Conservation (phyloP, 2,797 vertebrate genomes). For the Amniataba percoides region DNA sequence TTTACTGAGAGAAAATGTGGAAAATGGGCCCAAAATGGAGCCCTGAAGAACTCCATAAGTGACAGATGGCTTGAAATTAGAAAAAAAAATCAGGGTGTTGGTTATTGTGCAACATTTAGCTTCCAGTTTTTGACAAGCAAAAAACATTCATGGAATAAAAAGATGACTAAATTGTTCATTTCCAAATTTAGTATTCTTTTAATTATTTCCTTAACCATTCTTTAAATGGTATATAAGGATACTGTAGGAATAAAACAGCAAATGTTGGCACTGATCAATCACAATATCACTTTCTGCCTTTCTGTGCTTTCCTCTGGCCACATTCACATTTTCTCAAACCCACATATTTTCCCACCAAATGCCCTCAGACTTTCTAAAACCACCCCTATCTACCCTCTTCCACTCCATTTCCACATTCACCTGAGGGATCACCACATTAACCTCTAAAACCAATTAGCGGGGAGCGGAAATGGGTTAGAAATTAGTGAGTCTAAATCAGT, state of each 20-base stretch:
- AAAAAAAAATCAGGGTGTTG: too few relatives aligned
- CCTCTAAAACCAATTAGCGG: neutral
- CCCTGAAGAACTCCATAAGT: neutral
- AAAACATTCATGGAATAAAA: neutral
- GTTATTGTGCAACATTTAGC: neutral
- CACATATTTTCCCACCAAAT: too few relatives aligned
- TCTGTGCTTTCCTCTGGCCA: too few relatives aligned
- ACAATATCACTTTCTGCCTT: too few relatives aligned
- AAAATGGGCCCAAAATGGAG: too few relatives aligned
- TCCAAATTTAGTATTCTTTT: neutral
- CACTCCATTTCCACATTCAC: neutral
- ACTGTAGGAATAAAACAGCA: neutral
- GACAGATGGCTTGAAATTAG: too few relatives aligned
- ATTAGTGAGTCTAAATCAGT: neutral
- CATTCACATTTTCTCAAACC: too few relatives aligned
- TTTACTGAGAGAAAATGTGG: neutral
- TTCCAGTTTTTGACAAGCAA: too few relatives aligned
- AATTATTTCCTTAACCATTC: too few relatives aligned
- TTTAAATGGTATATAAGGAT: neutral
- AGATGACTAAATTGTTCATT: neutral
- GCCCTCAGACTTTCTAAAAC: neutral
- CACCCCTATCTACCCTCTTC: neutral
- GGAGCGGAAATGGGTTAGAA: constrained; percentile 1
- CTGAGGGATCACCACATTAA: neutral
- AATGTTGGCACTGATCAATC: too few relatives aligned